Conservation (phyloP, 2,113 vertebrate genomes). For the Australoheros scitulus region DNA sequence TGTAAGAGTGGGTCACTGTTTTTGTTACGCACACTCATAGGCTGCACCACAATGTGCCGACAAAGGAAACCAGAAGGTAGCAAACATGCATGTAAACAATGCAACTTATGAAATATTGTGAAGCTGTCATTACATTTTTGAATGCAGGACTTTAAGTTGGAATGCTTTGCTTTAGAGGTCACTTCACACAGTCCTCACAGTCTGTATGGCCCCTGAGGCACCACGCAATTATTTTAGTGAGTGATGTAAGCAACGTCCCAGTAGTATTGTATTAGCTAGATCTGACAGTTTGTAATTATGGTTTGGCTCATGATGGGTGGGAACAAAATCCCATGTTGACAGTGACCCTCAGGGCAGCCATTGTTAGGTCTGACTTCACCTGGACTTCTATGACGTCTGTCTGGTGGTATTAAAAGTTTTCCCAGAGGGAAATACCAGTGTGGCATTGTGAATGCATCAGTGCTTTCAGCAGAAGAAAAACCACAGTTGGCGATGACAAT, state of each 20-base stretch:
- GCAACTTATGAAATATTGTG: background rate
- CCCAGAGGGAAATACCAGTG: constrained; percentile 52
- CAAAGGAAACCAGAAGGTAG: background rate
- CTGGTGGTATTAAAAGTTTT: constrained; percentile 14
- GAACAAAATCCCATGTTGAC: constrained; percentile 38
- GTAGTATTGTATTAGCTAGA: constrained; percentile 14
- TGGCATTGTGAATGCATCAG: background rate
- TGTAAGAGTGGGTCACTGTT: background rate
- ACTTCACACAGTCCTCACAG: background rate
- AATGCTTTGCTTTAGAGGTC: background rate
- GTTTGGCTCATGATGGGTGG: constrained; percentile 11
- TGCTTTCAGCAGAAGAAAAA: constrained; percentile 23
- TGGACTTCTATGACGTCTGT: constrained; percentile 28
- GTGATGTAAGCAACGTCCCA: constrained; percentile 20
- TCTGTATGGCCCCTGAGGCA: background rate
- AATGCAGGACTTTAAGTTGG: background rate
- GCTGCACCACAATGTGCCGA: background rate
- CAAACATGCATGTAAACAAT: background rate
- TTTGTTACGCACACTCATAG: background rate
- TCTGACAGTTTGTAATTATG: constrained; percentile 41
- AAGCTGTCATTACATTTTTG: background rate
- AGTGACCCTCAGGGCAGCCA: constrained; percentile 39
- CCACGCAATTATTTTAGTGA: background rate
- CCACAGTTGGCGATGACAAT: constrained; percentile 20
- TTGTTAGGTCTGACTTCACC: constrained; percentile 50